A percentile compares a stretch with the other conserved stretches of the same genome.
Conservation (phyloP, 2,113 vertebrate genomes). For the Thalassarche chlororhynchos region DNA sequence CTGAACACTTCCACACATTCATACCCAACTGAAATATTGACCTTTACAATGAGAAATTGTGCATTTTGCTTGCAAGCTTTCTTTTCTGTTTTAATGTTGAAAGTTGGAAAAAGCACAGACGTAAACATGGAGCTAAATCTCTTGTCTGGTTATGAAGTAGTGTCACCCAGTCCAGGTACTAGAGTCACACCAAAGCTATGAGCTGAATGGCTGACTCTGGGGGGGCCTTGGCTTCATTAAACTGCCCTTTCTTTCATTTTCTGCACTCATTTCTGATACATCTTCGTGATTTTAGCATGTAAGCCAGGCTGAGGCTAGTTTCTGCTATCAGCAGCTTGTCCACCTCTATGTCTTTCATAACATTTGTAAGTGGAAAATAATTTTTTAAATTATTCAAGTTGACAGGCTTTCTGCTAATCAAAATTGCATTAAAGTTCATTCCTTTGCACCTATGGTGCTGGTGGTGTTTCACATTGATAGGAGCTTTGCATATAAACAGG, state of each 20-base stretch:
- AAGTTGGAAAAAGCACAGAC: background rate
- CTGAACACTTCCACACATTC: background rate
- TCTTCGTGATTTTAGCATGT: background rate
- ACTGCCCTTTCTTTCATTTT: background rate
- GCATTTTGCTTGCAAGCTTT: background rate
- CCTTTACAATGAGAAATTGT: background rate
- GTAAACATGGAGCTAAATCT: background rate
- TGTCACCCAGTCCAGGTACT: background rate
- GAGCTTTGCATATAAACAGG: background rate
- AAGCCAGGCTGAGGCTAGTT: background rate
- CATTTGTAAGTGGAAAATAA: background rate
- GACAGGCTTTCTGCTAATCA: background rate
- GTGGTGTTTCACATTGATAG: background rate
- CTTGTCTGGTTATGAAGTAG: background rate
- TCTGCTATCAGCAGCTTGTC: background rate
- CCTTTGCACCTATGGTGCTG: background rate
- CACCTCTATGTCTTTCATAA: background rate
- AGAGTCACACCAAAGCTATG: rapidly evolving
- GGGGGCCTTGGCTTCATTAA: background rate
- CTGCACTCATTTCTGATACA: background rate
- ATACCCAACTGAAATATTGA: background rate
- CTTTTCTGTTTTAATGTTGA: background rate
- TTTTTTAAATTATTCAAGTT: background rate
- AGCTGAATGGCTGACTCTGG: background rate
- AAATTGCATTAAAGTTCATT: background rate